Evolutionary conservation across 1,140 invertebrate species (phyloP), one percentile per base, ranked within the genome.

Genomic region (silkworm (Bombyx mori)): DNA sequence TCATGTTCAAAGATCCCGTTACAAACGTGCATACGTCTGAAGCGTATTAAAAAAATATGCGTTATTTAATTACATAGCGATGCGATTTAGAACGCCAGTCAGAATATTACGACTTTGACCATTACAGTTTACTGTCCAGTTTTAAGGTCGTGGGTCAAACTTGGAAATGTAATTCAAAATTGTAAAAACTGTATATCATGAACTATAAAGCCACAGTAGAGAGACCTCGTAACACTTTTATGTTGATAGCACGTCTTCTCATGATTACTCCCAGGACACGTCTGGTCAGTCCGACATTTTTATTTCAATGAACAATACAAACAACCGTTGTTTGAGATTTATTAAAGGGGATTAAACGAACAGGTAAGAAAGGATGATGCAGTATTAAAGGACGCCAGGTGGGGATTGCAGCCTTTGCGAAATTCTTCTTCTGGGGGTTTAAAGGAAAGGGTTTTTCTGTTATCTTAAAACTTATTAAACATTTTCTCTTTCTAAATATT

Each of bases 181-280:
- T 66, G 60, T 58, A 62, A 60, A 56, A 35, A 35, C 42, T 42
- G 9, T 59, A 45, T 52, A 61, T 56, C 42, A 60, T 52, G 49
- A 58, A 60, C 51, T n/a, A 48, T 12, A 44, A 46, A n/a, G 48
- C 42, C 45, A 35, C 46, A 49, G 44, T 59, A 22, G 42, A 62
- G 58, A 52, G 57, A 10, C 51, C 43, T 68, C 65, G 60, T 68
- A 65, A 68, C 58, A 18, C 8, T 49, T 62, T 68, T 68, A 68
- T 60, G 66, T 58, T 68, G 66, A 68, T 65, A 67, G 62, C 58
- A 58, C 52, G 26, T 56, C 48, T 56, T 56, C 4, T 43, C 43
- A 5, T 35, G 26, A 35, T 3, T 35, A 35, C 42, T 35, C 45
- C 8, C 45, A 47, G 42, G 8, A 35, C 26, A 7, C 42, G 50